phyloP scores from a whole-genome alignment of 2,888 invertebrate species.

The Trachelus stipa region DNA sequence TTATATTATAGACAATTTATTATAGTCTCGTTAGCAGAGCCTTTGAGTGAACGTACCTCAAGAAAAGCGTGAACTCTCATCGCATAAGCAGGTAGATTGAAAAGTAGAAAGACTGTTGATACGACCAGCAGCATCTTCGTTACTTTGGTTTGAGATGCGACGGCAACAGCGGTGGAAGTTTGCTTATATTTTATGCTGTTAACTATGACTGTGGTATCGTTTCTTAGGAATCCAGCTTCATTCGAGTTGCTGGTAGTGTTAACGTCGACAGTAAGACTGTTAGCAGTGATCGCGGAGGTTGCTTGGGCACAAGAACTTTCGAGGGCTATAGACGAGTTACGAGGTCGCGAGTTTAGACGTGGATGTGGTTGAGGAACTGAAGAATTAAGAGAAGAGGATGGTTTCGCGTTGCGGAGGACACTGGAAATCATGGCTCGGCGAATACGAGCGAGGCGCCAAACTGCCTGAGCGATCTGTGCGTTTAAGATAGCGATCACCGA shows the following conservation, averaged over 20 bases:
- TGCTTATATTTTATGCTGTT: slow-evolving; percentile 49
- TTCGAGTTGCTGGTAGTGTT: background rate
- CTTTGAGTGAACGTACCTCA: slow-evolving; percentile 66
- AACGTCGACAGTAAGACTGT: background rate
- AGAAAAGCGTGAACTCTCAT: slow-evolving; percentile 75
- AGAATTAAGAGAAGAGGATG: background rate
- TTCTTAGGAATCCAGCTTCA: slow-evolving; percentile 62
- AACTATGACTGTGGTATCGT: slow-evolving; percentile 47
- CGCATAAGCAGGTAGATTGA: slow-evolving; percentile 83
- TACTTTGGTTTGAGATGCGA: slow-evolving; percentile 74
- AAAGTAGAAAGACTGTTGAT: slow-evolving; percentile 80
- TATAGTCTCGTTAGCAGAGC: too few species aligned
- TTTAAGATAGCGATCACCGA: slow-evolving; percentile 78
- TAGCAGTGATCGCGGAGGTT: background rate
- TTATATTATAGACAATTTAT: too few species aligned
- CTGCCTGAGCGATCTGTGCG: slow-evolving; percentile 75
- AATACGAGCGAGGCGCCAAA: slow-evolving; percentile 72
- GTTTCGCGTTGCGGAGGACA: background rate
- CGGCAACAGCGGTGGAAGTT: slow-evolving; percentile 42
- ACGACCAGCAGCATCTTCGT: slow-evolving; percentile 87
- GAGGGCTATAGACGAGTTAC: background rate
- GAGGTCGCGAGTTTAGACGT: too few species aligned
- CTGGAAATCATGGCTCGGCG: slow-evolving; percentile 54
- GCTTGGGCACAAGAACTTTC: background rate
- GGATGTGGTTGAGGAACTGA: background rate